Evolutionary conservation across 35 echinoderm and acorn worm genomes (phyloP).

Genomic region (Lytechinus variegatus): DNA sequence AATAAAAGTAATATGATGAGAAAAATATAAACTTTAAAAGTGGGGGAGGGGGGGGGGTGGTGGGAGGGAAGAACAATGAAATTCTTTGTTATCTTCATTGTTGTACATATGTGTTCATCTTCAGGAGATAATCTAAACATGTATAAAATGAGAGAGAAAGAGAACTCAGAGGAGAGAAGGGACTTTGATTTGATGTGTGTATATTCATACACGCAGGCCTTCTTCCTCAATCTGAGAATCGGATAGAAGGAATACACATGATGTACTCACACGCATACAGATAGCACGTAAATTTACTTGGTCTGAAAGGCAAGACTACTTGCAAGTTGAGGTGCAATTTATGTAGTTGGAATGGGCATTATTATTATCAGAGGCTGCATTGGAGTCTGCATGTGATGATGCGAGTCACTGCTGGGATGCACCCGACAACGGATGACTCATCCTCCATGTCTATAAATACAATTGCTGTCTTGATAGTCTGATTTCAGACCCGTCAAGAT

Average conservation of each 20-base stretch:
- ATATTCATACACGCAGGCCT: too few relatives aligned
- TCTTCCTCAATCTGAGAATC: background rate
- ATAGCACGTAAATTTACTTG: background rate
- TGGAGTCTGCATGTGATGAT: background rate
- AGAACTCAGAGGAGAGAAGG: background rate
- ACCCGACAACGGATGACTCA: constrained; percentile 21
- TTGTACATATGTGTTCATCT: too few relatives aligned
- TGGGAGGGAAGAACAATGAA: too few relatives aligned
- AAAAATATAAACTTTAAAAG: background rate
- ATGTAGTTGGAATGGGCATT: background rate
- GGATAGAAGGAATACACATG: background rate
- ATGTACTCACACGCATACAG: background rate
- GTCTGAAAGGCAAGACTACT: background rate
- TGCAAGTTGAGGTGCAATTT: background rate
- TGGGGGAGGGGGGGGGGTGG: too few relatives aligned
- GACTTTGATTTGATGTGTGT: background rate
- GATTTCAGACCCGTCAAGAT: background rate
- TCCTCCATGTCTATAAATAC: background rate
- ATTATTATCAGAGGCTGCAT: background rate
- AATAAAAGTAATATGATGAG: background rate
- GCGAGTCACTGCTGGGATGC: constrained; percentile 6
- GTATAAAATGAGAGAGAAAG: background rate
- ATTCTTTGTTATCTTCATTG: too few relatives aligned
- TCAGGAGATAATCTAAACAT: too few relatives aligned
- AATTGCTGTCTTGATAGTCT: constrained; percentile 26